Conservation (phyloP, 2,113 vertebrate species). For the Vimba vimba region DNA sequence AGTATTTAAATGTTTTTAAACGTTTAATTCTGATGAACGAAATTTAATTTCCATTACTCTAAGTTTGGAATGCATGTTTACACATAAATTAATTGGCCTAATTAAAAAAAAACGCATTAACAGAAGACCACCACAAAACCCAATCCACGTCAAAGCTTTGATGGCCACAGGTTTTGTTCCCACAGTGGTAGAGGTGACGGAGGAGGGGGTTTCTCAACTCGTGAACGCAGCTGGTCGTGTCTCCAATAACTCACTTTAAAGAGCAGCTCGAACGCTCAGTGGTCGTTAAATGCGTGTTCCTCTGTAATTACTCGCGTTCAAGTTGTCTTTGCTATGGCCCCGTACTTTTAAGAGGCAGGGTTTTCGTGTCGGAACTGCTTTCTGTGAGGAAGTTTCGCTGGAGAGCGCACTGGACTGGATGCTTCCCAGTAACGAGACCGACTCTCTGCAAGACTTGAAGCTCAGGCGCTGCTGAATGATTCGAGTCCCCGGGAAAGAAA, state of each 20-base stretch:
- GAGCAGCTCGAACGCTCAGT: conserved; percentile 25
- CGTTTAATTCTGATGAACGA: background rate
- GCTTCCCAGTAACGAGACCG: background rate
- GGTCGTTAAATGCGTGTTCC: background rate
- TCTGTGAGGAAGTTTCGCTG: conserved; percentile 40
- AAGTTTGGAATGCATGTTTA: background rate
- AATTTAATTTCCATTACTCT: background rate
- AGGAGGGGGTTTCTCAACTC: conserved; percentile 35
- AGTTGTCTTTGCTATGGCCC: conserved; percentile 18
- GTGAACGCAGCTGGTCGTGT: conserved; percentile 19
- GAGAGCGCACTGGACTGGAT: conserved; percentile 28
- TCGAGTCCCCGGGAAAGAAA: conserved; percentile 6
- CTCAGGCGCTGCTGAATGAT: conserved; percentile 9
- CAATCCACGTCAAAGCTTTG: background rate
- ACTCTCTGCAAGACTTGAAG: conserved; percentile 38
- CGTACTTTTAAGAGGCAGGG: conserved; percentile 29
- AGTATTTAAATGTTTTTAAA: background rate
- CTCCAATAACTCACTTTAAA: conserved; percentile 44
- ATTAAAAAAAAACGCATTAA: too few relatives aligned
- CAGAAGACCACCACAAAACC: background rate
- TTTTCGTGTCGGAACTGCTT: background rate
- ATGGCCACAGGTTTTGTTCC: conserved; percentile 24
- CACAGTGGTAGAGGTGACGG: background rate
- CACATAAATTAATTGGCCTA: background rate
- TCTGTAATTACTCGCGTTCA: conserved; percentile 34